phyloP scores from a whole-genome alignment of 1,140 invertebrate species.

The Sitodiplosis mosellana region DNA sequence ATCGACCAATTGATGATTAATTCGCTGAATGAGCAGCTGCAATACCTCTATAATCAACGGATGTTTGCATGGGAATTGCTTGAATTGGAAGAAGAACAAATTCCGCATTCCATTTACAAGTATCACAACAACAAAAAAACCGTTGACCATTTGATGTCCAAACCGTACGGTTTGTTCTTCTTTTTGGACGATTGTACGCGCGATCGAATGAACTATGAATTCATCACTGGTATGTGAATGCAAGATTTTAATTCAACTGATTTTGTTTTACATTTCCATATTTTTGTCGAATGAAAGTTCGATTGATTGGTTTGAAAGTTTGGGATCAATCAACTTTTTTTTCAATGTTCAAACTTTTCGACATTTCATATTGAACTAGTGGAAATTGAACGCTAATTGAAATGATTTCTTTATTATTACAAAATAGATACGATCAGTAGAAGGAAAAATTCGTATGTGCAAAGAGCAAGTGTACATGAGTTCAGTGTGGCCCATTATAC shows the following conservation, averaged over 20 bases:
- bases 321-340: no score
- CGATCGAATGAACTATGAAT: slow-evolving; percentile 27
- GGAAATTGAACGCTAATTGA: no score
- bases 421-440: slow-evolving; percentile 30
- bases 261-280: neutral
- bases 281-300: neutral
- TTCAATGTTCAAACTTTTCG: no score
- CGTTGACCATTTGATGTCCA: slow-evolving; percentile 68
- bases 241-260: slow-evolving; percentile 14
- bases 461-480: slow-evolving; percentile 40
- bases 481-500: slow-evolving; percentile 71
- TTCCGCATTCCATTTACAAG: slow-evolving; percentile 9
- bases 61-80: slow-evolving; percentile 79
- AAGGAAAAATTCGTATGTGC: slow-evolving; percentile 37
- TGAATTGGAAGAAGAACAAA: slow-evolving; percentile 45
- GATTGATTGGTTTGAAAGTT: no score
- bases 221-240: slow-evolving; percentile 35
- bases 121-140: slow-evolving; percentile 78
- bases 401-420: slow-evolving; percentile 4
- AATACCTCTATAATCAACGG: slow-evolving; percentile 74
- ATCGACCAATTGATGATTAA: slow-evolving; percentile 78
- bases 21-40: slow-evolving; percentile 72
- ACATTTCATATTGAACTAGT: no score
- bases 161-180: slow-evolving; percentile 65
- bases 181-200: slow-evolving; percentile 80